Conservation (phyloP, 2,797 vertebrate species). For the Cuniculus paca region DNA sequence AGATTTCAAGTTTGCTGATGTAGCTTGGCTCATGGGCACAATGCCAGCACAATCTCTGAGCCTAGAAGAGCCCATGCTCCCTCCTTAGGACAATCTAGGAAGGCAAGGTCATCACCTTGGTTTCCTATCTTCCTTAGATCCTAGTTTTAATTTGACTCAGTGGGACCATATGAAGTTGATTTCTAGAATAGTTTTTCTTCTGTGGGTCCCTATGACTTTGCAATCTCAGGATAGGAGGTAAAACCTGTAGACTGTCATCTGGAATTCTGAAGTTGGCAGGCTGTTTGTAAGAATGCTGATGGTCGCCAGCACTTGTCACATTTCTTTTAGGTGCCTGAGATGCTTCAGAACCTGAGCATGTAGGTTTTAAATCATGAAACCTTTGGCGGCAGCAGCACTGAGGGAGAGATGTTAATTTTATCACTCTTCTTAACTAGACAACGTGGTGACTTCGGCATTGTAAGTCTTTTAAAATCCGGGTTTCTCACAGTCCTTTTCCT, state of each 20-base stretch:
- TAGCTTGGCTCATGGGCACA: not conserved
- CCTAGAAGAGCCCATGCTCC: not conserved
- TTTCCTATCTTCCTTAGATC: not conserved
- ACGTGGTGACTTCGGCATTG: not conserved
- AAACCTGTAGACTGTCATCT: not conserved
- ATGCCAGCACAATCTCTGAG: not conserved
- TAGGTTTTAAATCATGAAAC: not conserved
- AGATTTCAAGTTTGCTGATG: not conserved
- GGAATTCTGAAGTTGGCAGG: not conserved
- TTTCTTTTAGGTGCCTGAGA: not conserved
- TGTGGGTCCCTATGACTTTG: not conserved
- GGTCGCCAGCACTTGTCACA: not conserved
- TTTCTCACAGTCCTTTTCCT: not conserved
- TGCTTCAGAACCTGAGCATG: fast-evolving
- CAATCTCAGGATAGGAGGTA: not conserved
- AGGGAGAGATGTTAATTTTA: not conserved
- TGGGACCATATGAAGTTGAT: not conserved
- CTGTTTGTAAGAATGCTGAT: not conserved
- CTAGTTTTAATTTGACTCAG: not conserved
- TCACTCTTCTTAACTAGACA: not conserved
- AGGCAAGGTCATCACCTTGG: too few species aligned
- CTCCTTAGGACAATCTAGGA: not conserved
- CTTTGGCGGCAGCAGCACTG: not conserved
- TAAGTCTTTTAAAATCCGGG: not conserved
- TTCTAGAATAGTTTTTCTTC: not conserved